Evolutionary conservation across 2,113 vertebrate species (phyloP).

Genomic region (Isurus oxyrinchus): DNA sequence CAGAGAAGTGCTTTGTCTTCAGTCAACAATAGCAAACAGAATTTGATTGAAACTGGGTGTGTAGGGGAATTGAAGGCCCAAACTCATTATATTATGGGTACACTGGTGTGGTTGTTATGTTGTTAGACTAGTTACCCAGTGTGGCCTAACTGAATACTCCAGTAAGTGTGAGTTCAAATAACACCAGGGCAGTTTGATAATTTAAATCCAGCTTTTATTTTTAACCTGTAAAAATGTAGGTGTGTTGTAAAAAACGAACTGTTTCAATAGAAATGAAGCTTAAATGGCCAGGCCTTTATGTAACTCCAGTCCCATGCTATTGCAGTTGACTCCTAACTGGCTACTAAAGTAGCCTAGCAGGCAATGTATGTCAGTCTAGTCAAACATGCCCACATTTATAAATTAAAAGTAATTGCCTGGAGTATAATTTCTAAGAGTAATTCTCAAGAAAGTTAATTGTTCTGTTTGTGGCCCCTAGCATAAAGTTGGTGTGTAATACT

Average conservation of each 20-base stretch:
- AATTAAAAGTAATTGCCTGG: neutral
- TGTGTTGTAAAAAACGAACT: neutral
- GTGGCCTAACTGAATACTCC: neutral
- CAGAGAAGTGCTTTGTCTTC: neutral
- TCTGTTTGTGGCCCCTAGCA: neutral
- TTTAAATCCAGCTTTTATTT: neutral
- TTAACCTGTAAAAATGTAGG: neutral
- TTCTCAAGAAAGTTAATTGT: neutral
- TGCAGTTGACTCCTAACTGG: neutral
- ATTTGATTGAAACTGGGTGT: neutral
- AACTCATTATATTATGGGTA: too few relatives aligned
- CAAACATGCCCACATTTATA: neutral
- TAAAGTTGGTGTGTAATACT: neutral
- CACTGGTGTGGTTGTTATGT: neutral
- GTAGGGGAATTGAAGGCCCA: too few relatives aligned
- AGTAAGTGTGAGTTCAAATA: neutral
- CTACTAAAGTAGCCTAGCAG: neutral
- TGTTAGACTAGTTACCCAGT: neutral
- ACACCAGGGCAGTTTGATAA: neutral
- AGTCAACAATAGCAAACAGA: neutral
- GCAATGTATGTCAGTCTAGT: too few relatives aligned
- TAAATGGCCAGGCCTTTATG: neutral
- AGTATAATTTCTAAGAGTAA: neutral
- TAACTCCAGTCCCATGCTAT: neutral
- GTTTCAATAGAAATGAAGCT: neutral